These are phyloP conservation scores for Camelus bactrianus DNA, from an alignment of 2,113 vertebrate genomes.

Conservation along the genomic window DNA sequence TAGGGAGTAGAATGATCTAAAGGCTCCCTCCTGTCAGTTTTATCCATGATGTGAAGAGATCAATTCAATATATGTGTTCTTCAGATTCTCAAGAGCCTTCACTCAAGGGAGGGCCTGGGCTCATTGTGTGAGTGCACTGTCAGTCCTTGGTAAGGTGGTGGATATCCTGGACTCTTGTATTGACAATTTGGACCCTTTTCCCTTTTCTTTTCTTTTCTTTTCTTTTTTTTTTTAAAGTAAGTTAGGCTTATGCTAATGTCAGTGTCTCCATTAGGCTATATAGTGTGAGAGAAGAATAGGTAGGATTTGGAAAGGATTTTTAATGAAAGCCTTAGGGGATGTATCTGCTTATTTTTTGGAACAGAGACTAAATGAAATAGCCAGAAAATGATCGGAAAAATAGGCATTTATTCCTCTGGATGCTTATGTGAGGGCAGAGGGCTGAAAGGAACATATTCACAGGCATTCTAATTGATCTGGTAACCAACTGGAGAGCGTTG, in stretches of 20 bases:
- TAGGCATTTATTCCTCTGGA: background rate
- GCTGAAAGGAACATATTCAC: background rate
- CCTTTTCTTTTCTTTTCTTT: background rate
- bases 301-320: slow-evolving; percentile 39
- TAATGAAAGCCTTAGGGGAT: slow-evolving; percentile 3
- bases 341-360: slow-evolving; percentile 6
- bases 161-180: background rate
- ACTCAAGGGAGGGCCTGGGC: background rate
- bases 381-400: background rate
- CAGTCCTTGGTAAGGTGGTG: background rate
- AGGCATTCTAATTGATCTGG: background rate
- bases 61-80: background rate
- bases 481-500: background rate
- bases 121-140: background rate
- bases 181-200: background rate
- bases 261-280: background rate
- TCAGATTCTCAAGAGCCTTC: background rate
- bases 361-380: slow-evolving; percentile 5
- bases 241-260: background rate
- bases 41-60: background rate
- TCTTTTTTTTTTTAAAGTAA: background rate
- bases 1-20: background rate
- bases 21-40: background rate
- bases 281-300: slow-evolving; percentile 10
- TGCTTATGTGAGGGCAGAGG: slow-evolving; percentile 6